Conservation (phyloP, 2,113 vertebrate genomes). For the Cricetomys ansorgei region DNA sequence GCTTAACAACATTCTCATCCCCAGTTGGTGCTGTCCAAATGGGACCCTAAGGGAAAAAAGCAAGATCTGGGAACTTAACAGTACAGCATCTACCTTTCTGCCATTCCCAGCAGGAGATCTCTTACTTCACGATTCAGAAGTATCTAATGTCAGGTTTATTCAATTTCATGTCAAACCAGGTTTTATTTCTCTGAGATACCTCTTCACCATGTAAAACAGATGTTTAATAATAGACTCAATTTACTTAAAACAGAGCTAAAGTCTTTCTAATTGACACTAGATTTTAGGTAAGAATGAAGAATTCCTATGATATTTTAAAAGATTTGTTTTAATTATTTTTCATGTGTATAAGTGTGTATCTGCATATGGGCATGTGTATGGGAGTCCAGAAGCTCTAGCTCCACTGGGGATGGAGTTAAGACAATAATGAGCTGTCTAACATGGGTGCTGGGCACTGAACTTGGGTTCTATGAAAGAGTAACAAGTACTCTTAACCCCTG, state of each 20-base stretch:
- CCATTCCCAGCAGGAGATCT: background rate
- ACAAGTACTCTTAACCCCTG: background rate
- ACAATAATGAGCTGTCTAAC: background rate
- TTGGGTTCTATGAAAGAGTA: background rate
- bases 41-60: background rate
- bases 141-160: background rate
- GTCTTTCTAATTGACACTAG: background rate
- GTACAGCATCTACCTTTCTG: background rate
- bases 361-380: background rate
- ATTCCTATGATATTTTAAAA: background rate
- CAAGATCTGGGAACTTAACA: background rate
- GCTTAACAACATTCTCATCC: background rate
- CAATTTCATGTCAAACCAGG: slow-evolving; percentile 37
- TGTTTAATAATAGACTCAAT: background rate
- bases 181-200: background rate
- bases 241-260: background rate
- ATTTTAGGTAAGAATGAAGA: background rate
- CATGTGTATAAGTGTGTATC: background rate
- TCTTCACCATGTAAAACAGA: background rate
- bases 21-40: background rate
- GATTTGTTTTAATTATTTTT: background rate
- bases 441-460: background rate
- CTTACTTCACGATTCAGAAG: background rate
- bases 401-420: background rate
- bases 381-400: background rate